These are phyloP conservation scores for Hyppa rectilinea DNA, from an alignment of 2,888 invertebrate species.

Conservation along the genomic window DNA sequence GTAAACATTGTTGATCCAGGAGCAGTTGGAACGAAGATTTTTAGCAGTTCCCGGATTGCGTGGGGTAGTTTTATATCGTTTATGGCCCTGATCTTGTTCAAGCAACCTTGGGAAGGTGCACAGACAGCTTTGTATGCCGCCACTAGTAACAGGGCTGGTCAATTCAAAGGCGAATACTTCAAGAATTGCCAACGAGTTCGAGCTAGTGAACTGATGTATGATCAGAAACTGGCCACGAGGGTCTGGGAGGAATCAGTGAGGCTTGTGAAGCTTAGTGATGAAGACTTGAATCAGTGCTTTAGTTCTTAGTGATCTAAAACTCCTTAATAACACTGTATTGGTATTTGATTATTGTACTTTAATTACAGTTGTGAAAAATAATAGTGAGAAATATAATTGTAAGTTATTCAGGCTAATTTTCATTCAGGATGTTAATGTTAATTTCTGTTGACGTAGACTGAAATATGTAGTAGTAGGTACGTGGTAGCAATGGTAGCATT, in stretches of 20 bases:
- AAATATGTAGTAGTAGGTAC: conserved; percentile 40
- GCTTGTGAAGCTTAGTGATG: conserved; percentile 92
- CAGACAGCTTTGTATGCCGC: conserved; percentile 94
- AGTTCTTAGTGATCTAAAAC: conserved; percentile 34
- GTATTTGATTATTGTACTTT: too few species aligned
- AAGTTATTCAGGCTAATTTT: conserved; percentile 54
- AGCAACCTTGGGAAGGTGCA: conserved; percentile 94
- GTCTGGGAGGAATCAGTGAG: conserved; percentile 95
- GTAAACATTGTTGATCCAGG: conserved; percentile 96
- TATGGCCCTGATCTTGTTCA: conserved; percentile 92
- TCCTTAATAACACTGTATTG: neutral
- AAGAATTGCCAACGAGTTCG: conserved; percentile 93
- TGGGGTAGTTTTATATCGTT: conserved; percentile 90
- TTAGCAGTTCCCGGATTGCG: conserved; percentile 87
- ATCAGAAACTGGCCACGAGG: conserved; percentile 92
- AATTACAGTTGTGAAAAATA: neutral
- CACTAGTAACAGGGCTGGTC: conserved; percentile 93
- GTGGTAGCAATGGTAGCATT: conserved; percentile 22
- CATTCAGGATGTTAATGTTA: conserved; percentile 52
- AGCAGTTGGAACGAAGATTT: conserved; percentile 95
- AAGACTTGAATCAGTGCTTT: conserved; percentile 92
- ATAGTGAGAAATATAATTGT: conserved; percentile 24
- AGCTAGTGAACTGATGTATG: conserved; percentile 91
- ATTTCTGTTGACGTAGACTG: conserved; percentile 43
- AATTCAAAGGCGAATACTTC: conserved; percentile 94